phyloP scores from a whole-genome alignment of 2,888 invertebrate genomes.

The Cryptops parisi region DNA sequence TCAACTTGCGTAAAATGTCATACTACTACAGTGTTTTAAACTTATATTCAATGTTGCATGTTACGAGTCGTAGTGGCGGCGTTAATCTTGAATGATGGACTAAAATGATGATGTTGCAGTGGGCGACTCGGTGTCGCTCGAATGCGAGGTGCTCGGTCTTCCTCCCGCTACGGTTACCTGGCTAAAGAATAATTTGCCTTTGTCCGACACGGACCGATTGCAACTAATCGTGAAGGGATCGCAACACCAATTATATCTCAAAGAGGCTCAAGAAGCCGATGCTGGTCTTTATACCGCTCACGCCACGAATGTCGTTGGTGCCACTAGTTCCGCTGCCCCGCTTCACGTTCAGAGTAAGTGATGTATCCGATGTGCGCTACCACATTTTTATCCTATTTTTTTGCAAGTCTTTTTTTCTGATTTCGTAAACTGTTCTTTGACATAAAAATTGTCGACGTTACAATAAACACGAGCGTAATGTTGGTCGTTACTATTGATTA shows the following conservation, averaged over 20 bases:
- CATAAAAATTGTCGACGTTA: no score
- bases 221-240: conserved; percentile 44
- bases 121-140: conserved; percentile 20
- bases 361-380: no score
- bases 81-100: no score
- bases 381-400: no score
- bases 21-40: no score
- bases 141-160: conserved; percentile 27
- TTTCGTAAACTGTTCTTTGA: no score
- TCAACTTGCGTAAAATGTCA: no score
- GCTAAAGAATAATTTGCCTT: conserved; percentile 73
- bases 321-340: conserved; percentile 36
- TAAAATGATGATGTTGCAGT: conserved; percentile 18
- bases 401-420: no score
- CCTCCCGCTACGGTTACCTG: conserved; percentile 49
- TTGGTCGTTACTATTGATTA: no score
- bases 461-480: no score
- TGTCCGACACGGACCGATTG: conserved; percentile 63
- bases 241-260: conserved; percentile 48
- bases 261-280: conserved; percentile 53
- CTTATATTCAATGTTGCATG: no score
- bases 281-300: conserved; percentile 81
- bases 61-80: no score
- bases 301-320: conserved; percentile 62
- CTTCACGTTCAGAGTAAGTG: not conserved